Percentiles rank a stretch among this genome's conserved stretches.
Evolutionary conservation across 30 jellyfish, hydroid and myxozoan species (phyloP).

Genomic region (Morbakka virulenta): DNA sequence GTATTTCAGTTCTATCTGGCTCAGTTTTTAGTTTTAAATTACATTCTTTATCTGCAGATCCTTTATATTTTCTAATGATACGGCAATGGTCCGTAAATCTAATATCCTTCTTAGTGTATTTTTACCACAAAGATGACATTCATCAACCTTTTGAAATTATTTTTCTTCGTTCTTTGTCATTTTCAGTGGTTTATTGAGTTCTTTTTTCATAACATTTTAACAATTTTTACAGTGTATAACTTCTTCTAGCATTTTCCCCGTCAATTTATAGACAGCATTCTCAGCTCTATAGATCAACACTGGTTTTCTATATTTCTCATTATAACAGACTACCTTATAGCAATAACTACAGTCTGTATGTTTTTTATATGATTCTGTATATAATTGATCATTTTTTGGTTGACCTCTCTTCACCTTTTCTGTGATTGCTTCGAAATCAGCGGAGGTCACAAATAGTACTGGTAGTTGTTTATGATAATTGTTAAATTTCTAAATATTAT

Average conservation of each 20-base stretch:
- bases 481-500: constrained; percentile 6
- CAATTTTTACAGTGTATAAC: constrained; percentile 5
- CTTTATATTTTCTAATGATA: constrained; percentile 42
- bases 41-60: constrained; percentile 49
- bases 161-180: constrained; percentile 8
- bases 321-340: constrained; percentile 6
- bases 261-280: constrained; percentile 31
- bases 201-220: no score
- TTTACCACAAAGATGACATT: no score
- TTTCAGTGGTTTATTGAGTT: constrained; percentile 20
- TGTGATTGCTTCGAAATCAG: constrained; percentile 48
- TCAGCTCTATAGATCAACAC: constrained; percentile 45
- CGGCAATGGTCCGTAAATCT: constrained; percentile 46
- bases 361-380: constrained; percentile 1
- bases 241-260: constrained; percentile 26
- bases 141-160: constrained; percentile 11
- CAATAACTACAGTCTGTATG: no score
- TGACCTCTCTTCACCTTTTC: constrained; percentile 11
- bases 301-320: not conserved
- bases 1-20: no score
- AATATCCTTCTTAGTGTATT: no score
- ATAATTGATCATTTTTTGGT: constrained; percentile 10
- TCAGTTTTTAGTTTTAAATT: no score
- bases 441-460: constrained; percentile 51
- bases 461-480: no score